Evolutionary conservation across 2,888 invertebrate genomes (phyloP).

Genomic region (Clostera curtula): DNA sequence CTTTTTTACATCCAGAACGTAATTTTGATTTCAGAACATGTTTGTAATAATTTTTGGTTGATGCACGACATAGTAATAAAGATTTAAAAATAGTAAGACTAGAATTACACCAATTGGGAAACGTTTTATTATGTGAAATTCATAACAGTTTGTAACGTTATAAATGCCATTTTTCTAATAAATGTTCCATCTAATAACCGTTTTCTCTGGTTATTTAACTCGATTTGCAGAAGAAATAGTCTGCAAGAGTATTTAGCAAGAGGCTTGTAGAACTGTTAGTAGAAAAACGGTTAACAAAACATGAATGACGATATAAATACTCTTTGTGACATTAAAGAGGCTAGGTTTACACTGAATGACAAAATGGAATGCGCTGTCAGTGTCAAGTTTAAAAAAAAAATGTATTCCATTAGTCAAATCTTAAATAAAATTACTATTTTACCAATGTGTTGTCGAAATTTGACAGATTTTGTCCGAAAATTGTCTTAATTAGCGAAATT

Average conservation of each 20-base stretch:
- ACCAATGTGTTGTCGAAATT: too few relatives aligned
- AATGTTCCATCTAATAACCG: too few relatives aligned
- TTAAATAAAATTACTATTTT: too few relatives aligned
- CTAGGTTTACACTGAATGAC: constrained; percentile 50
- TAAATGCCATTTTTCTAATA: too few relatives aligned
- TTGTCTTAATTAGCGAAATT: too few relatives aligned
- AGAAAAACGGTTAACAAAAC: constrained; percentile 26
- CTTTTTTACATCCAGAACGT: constrained; percentile 24
- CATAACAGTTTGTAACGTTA: constrained; percentile 13
- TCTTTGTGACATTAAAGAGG: constrained; percentile 57
- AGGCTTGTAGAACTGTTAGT: too few relatives aligned
- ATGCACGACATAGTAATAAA: constrained; percentile 24
- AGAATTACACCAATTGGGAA: constrained; percentile 63
- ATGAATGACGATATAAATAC: constrained; percentile 60
- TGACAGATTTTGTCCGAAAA: too few relatives aligned
- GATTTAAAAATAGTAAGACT: constrained; percentile 46
- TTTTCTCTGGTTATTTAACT: too few relatives aligned
- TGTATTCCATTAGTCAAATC: constrained; percentile 4
- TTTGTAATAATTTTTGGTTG: constrained; percentile 11
- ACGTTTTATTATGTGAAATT: constrained; percentile 17
- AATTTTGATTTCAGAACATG: constrained; percentile 28
- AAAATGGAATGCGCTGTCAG: constrained; percentile 55
- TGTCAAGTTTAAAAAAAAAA: too few relatives aligned
- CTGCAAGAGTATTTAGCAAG: too few relatives aligned
- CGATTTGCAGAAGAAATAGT: too few relatives aligned